Conservation (phyloP, 2,113 vertebrate genomes). For the Benitochromis conjunctus region DNA sequence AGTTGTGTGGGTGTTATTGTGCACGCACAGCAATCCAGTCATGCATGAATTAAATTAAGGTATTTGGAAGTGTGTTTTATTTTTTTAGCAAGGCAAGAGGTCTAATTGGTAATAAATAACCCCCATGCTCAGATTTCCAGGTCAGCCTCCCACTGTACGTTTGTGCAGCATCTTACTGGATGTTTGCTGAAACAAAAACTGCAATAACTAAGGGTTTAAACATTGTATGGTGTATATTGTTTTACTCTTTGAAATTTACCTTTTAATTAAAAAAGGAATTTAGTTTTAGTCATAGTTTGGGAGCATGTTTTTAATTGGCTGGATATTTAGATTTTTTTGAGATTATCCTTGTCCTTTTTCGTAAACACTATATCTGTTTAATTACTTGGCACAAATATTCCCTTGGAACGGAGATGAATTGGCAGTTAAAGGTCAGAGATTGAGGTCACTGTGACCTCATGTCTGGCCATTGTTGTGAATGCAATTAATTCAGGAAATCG, state of each 20-base stretch:
- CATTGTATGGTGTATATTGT: not conserved
- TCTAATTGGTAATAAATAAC: constrained; percentile 41
- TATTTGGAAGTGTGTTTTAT: not conserved
- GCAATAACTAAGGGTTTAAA: not conserved
- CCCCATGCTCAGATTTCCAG: not conserved
- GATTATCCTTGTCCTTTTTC: not conserved
- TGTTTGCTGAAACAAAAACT: not conserved
- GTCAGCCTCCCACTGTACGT: not conserved
- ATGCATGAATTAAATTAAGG: not conserved
- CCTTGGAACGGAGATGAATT: not conserved
- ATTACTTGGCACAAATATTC: not conserved
- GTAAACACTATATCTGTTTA: not conserved
- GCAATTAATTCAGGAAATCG: not conserved
- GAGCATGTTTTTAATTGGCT: not conserved
- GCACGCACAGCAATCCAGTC: not conserved
- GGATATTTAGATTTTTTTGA: not conserved
- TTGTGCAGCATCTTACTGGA: not conserved
- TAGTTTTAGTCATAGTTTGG: not conserved
- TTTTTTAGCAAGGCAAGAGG: not conserved
- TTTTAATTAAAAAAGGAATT: not conserved
- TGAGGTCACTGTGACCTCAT: not conserved
- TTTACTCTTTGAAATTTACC: not conserved
- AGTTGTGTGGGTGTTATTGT: not conserved
- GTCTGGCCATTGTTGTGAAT: not conserved
- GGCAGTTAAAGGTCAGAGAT: not conserved